A percentile compares a stretch with the other conserved stretches of the same genome.
phyloP scores from a whole-genome alignment of 2,888 invertebrate species.

The Malacosoma neustria region DNA sequence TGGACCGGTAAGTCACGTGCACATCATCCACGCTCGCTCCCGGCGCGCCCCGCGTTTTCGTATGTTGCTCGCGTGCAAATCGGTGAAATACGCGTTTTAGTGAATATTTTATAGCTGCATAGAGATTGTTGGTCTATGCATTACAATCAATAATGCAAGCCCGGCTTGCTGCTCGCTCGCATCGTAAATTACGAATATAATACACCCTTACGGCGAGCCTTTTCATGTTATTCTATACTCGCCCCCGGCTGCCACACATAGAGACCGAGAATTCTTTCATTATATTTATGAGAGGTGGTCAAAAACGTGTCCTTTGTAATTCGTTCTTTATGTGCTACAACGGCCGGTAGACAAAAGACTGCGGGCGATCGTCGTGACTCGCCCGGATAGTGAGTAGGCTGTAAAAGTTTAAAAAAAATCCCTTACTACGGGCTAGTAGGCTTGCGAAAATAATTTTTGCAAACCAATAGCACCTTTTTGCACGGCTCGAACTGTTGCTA shows the following conservation, averaged over 20 bases:
- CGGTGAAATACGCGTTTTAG: slow-evolving; percentile 21
- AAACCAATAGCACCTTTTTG: slow-evolving; percentile 59
- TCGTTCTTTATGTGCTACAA: slow-evolving; percentile 64
- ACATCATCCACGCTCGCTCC: slow-evolving; percentile 23
- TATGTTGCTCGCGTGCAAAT: slow-evolving; percentile 17
- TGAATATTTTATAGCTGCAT: slow-evolving; percentile 36
- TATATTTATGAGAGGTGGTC: slow-evolving; percentile 62
- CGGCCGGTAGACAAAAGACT: slow-evolving; percentile 51
- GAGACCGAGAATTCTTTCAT: slow-evolving; percentile 49
- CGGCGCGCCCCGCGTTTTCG: slow-evolving; percentile 7
- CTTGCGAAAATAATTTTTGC: slow-evolving; percentile 68
- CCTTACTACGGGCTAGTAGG: slow-evolving; percentile 43
- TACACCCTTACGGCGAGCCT: slow-evolving; percentile 50
- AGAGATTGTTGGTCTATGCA: slow-evolving; percentile 39
- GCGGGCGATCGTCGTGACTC: slow-evolving; percentile 38
- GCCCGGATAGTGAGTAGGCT: slow-evolving; percentile 34
- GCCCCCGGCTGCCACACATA: slow-evolving; percentile 39
- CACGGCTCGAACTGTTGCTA: slow-evolving; percentile 31
- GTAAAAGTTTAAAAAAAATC: slow-evolving; percentile 43
- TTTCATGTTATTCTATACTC: slow-evolving; percentile 54
- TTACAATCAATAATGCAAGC: slow-evolving; percentile 50
- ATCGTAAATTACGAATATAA: slow-evolving; percentile 66
- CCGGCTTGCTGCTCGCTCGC: slow-evolving; percentile 39
- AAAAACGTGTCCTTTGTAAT: slow-evolving; percentile 57
- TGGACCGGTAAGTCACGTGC: slow-evolving; percentile 73